Base-by-base conservation (phyloP, 2,113 vertebrate species). In the Scomber colias region DNA sequence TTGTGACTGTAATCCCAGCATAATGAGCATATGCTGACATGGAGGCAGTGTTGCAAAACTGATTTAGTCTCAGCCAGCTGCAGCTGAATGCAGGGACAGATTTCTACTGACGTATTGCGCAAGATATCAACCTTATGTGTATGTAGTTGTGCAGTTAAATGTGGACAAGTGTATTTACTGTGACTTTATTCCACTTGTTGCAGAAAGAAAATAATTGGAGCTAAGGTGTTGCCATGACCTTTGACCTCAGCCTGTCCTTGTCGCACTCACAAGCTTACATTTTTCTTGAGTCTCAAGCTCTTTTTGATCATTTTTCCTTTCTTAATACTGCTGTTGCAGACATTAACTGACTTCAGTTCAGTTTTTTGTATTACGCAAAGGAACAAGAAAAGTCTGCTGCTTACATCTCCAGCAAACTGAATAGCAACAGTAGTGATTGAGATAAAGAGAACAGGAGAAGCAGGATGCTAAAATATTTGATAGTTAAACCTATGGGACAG, bases 1-100 rank as follows among this genome's bases (percentile, higher is more conserved):
- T 74, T 82, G 88, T 92, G 86, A 78, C 87, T 88, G 49, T 94
- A 94, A 93, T 94, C 92, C 92, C 24, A 65, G 77, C 74, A 84
- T 94, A 94, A 94, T 92, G 87, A 92, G 86, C 69, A 68, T 81
- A 79, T 53, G 40, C 75, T 89, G 90, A 90, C 85, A 74, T 35
- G 63, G 72, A 84, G 63, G 79, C 84, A 63, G 82, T 76, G 75
- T 91, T 91, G 83, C 87, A 89, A 92, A 92, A 92, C 77, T 57
- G 64, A 66, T 53, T 78, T 77, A 66, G 71, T 79, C 75, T 86
- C 77, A 71, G 65, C 17, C 76, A 59, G 45, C 75, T 68, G 81
- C 76, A 67, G 44, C 73, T 75, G 56, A 54, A 71, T 60, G 51
- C 31, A 65, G 63, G 13, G 65, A 31, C 49, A 49, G 35, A 67